These are phyloP conservation scores for Drepana falcataria DNA, from an alignment of 2,888 invertebrate species.

Conservation along the genomic window DNA sequence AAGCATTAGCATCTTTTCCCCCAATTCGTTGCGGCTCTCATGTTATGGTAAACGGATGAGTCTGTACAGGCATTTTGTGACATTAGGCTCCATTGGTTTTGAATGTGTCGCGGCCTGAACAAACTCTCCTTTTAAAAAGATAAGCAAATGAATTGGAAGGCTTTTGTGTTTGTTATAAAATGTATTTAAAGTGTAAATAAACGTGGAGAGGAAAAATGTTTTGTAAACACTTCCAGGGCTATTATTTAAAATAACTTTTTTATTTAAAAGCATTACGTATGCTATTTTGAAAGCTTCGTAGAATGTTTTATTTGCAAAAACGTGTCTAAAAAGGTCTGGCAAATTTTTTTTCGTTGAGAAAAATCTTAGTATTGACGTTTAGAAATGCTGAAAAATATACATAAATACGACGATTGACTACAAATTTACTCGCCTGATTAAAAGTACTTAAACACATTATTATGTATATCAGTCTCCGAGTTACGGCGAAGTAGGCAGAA, in stretches of 20 bases:
- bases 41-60: slow-evolving; percentile 56
- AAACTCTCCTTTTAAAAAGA: slow-evolving; percentile 68
- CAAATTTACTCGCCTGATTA: too few species aligned
- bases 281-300: not conserved
- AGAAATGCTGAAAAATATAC: too few species aligned
- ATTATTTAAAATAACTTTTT: slow-evolving; percentile 4
- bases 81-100: slow-evolving; percentile 73
- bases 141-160: slow-evolving; percentile 77
- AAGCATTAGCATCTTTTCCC: slow-evolving; percentile 58
- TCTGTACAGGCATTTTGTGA: slow-evolving; percentile 62
- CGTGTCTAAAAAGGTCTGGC: too few species aligned
- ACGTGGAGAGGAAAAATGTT: slow-evolving; percentile 28
- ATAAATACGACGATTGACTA: too few species aligned
- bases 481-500: too few species aligned
- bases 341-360: too few species aligned
- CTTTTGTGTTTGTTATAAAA: slow-evolving; percentile 47
- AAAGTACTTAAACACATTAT: too few species aligned
- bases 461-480: too few species aligned
- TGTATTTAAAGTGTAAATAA: slow-evolving; percentile 46
- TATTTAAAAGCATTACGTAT: slow-evolving; percentile 8
- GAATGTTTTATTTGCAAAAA: too few species aligned
- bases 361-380: too few species aligned
- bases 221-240: slow-evolving; percentile 26
- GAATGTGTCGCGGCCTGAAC: slow-evolving; percentile 59
- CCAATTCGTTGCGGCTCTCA: slow-evolving; percentile 48